Base-by-base conservation (phyloP, 1,140 invertebrate genomes). In the Neodiprion fabricii region DNA sequence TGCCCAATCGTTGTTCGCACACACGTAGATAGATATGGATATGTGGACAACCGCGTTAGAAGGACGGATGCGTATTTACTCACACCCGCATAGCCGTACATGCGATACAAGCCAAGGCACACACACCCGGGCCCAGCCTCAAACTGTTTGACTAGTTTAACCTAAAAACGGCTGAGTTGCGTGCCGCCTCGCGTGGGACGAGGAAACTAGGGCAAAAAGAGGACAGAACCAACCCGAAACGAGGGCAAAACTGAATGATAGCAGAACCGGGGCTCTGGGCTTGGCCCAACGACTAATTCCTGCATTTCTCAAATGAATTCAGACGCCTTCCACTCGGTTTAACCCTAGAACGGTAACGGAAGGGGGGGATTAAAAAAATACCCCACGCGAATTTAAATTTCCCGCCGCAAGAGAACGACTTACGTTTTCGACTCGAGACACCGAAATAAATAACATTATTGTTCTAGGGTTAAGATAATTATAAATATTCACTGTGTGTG, bases 91-190 rank as follows among this genome's bases (percentile, higher is more conserved):
- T 21, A 14, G 67, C 21, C 67, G 7, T 28, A 23, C 67, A 69
- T 69, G 17, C 3, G 67, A 69, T 23, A 69, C 12, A 17, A 65
- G 17, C 12, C 61, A 65, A 14, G 28, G 61, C 61, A 65, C 17
- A 17, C 61, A 65, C 12, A 65, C 61, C 12, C 12, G 61, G 12
- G 2, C 61, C 12, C 61, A 17, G 12, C 12, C 61, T 21, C 12
- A 40, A 40, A 23, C 10, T 69, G 67, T 69, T 69, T 69, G 67
- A 69, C 67, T 69, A 47, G 21, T 69, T 69, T 69, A 69, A 69
- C 67, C 67, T 69, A 69, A 69, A 69, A 69, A 69, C 67, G 67
- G 67, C 5, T 21, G 67, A 5, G 11, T 69, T 69, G 67, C 67
- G 67, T 69, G 67, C 21, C 23, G 67, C 67, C 67, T 23, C 11